Evolutionary conservation across 1,140 invertebrate species (phyloP).

Genomic region (Thaumetopoea pityocampa): DNA sequence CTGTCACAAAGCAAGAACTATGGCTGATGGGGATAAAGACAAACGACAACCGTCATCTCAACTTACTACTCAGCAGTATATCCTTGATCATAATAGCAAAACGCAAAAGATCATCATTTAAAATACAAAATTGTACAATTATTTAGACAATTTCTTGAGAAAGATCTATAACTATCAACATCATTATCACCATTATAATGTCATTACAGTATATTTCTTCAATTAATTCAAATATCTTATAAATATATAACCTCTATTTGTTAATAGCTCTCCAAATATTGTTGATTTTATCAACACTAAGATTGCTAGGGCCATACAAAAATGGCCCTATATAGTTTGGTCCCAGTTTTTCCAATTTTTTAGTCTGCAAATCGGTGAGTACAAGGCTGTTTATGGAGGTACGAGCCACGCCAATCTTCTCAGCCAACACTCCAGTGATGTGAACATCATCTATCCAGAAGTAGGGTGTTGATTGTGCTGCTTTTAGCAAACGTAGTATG

Average conservation of each 20-base stretch:
- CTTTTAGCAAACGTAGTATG: conserved; percentile 79
- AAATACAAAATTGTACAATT: too few species aligned
- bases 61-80: too few species aligned
- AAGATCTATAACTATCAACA: too few species aligned
- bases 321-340: conserved; percentile 52
- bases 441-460: conserved; percentile 94
- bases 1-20: too few species aligned
- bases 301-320: conserved; percentile 77
- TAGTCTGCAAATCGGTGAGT: conserved; percentile 41
- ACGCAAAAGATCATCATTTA: too few species aligned
- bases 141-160: too few species aligned
- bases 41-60: too few species aligned
- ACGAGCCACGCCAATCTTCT: conserved; percentile 78
- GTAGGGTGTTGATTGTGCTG: conserved; percentile 79
- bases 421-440: conserved; percentile 84
- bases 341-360: conserved; percentile 34
- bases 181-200: too few species aligned
- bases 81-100: too few species aligned
- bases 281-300: conserved; percentile 62
- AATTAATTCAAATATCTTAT: too few species aligned
- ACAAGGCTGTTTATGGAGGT: conserved; percentile 72
- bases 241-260: conserved; percentile 10
- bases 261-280: conserved; percentile 32
- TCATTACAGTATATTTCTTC: too few species aligned
- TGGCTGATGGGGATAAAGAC: too few species aligned